phyloP scores from a whole-genome alignment of 2,113 vertebrate genomes.

The Centropus unirufus region DNA sequence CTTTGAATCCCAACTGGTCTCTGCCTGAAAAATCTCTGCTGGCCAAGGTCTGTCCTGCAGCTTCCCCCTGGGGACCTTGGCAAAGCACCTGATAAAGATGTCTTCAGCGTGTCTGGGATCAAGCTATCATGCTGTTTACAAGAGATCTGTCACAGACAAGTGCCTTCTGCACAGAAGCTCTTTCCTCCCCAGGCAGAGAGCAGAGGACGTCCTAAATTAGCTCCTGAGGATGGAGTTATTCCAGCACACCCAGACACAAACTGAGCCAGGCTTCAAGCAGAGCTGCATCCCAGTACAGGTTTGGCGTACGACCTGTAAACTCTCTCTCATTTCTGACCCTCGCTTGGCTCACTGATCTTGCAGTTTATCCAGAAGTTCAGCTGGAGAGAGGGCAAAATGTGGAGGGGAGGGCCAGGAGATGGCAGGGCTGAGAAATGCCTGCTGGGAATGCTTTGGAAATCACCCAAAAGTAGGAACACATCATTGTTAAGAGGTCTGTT shows the following conservation, averaged over 20 bases:
- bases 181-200: slow-evolving; percentile 42
- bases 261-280: not conserved
- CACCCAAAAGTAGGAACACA: not conserved
- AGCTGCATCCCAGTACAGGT: not conserved
- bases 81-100: slow-evolving; percentile 57
- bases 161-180: slow-evolving; percentile 26
- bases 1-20: not conserved
- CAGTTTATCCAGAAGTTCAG: not conserved
- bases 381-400: not conserved
- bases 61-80: slow-evolving; percentile 16
- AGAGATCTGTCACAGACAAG: slow-evolving; percentile 62
- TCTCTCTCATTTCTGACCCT: not conserved
- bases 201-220: slow-evolving; percentile 34
- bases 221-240: not conserved
- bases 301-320: not conserved
- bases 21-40: slow-evolving; percentile 33
- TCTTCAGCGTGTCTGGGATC: not conserved
- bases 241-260: slow-evolving; percentile 14
- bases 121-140: slow-evolving; percentile 44
- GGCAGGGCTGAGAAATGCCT: slow-evolving; percentile 2
- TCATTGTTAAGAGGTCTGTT: not conserved
- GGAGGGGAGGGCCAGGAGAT: not conserved
- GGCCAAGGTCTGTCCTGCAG: slow-evolving; percentile 29
- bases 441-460: slow-evolving; percentile 6
- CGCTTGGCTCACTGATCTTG: not conserved